Percentiles rank a stretch among this genome's conserved stretches.
These are phyloP conservation scores for Lamprotornis superbus DNA, from an alignment of 2,113 vertebrate genomes.

Conservation along the genomic window DNA sequence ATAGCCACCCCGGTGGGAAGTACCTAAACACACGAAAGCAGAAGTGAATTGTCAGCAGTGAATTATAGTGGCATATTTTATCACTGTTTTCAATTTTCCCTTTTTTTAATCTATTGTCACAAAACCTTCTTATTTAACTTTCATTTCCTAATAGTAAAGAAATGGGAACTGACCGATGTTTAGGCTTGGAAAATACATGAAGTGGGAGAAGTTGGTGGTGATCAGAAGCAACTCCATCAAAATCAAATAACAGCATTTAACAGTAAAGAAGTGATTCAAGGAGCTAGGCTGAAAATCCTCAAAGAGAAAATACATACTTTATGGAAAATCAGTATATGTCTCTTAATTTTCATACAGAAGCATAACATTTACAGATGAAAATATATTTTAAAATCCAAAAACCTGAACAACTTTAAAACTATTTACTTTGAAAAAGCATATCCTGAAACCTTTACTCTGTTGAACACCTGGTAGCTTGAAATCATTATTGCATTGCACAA, in stretches of 20 bases:
- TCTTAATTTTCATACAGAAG: not conserved
- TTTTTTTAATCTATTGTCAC: not conserved
- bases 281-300: not conserved
- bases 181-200: not conserved
- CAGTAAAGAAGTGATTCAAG: not conserved
- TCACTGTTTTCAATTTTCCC: not conserved
- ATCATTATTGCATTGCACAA: not conserved
- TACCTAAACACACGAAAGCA: conserved; percentile 54
- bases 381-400: not conserved
- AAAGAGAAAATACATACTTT: not conserved
- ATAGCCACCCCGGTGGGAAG: conserved; percentile 77
- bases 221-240: not conserved
- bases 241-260: not conserved
- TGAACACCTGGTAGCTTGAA: not conserved
- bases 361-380: not conserved
- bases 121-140: not conserved
- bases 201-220: not conserved
- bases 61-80: not conserved
- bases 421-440: not conserved
- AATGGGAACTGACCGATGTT: not conserved
- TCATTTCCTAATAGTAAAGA: not conserved
- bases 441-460: not conserved
- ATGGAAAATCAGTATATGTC: not conserved
- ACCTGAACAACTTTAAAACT: not conserved
- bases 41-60: not conserved